Evolutionary conservation across 2,888 invertebrate genomes (phyloP), one percentile per base, ranked within the genome.

Genomic region (Trissolcus brochymenae): DNA sequence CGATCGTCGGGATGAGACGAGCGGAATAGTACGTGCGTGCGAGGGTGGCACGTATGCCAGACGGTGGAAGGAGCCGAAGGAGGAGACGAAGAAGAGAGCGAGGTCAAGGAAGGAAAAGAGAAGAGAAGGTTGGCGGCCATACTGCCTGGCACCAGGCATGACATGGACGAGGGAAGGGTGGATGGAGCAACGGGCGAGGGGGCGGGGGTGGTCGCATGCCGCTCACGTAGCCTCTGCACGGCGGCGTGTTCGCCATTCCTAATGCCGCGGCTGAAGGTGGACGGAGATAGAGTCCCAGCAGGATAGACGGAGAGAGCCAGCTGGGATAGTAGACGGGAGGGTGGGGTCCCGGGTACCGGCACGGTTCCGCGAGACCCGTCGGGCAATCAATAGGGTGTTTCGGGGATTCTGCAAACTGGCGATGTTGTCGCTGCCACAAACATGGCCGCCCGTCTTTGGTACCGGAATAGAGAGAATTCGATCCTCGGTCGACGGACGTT

Each of bases 201-300:
- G 83, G 84, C 82, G 87, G 84, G 86, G 86, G 86, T 86, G 86
- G 87, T 88, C 87, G 66, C 88, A 89, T 91, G 90, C 91, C 87
- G 89, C 91, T 91, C 91, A 91, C 91, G 91, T 91, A 91, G 90
- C 90, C 90, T 91, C 91, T 90, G 91, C 91, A 91, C 89, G 88
- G 89, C 90, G 90, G 90, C 91, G 91, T 91, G 91, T 91, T 90
- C 91, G 90, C 91, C 91, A 91, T 91, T 90, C 90, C 90, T 91
- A 91, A 91, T 91, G 90, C 90, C 88, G 85, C 87, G 82, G 73
- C 71, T 79, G 78, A 85, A 82, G 83, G 84, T 83, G 81, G 84
- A 84, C 82, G 82, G 82, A 80, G 81, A 79, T 82, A 76, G 66
- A 73, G 79, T 68, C 64, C 9, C n/a, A 11, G 60, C 51, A 59